phyloP scores from a whole-genome alignment of 2,888 invertebrate species.

The Masnerella sp. region DNA sequence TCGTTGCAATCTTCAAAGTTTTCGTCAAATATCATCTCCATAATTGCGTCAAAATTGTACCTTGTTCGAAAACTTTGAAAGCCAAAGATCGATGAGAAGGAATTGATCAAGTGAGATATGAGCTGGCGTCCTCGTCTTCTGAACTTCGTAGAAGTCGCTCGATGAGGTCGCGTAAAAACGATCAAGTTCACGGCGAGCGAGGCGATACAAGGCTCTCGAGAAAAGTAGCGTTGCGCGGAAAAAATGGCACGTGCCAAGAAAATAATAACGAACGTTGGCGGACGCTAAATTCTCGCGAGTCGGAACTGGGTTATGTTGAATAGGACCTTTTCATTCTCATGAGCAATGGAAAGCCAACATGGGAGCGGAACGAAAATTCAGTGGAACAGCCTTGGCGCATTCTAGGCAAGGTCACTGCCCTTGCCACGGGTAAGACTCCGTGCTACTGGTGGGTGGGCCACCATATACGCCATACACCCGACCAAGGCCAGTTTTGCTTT shows the following conservation, averaged over 20 bases:
- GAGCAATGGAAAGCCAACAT: no score
- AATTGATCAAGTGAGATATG: constrained; percentile 40
- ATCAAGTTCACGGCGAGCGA: constrained; percentile 59
- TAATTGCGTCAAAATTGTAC: no score
- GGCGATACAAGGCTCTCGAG: constrained; percentile 50
- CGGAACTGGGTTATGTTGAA: no score
- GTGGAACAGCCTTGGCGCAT: constrained; percentile 64
- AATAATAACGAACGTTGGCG: constrained; percentile 22
- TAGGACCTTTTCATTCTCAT: no score
- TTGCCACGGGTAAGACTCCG: constrained; percentile 48
- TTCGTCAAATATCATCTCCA: no score
- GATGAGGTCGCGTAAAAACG: constrained; percentile 58
- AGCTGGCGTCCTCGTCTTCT: constrained; percentile 37
- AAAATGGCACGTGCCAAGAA: constrained; percentile 52
- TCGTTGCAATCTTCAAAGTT: no score
- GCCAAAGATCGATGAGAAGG: constrained; percentile 25
- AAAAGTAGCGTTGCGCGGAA: constrained; percentile 40
- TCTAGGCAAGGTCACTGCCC: constrained; percentile 68
- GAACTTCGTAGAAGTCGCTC: constrained; percentile 52
- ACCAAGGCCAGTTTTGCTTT: constrained; percentile 33
- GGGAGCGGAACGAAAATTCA: constrained; percentile 24
- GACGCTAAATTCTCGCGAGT: no score
- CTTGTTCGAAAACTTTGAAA: no score
- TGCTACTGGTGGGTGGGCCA: constrained; percentile 5
- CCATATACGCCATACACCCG: constrained; percentile 11